These are phyloP conservation scores for Chrysolophus pictus DNA, from an alignment of 2,797 vertebrate genomes.

Conservation along the genomic window DNA sequence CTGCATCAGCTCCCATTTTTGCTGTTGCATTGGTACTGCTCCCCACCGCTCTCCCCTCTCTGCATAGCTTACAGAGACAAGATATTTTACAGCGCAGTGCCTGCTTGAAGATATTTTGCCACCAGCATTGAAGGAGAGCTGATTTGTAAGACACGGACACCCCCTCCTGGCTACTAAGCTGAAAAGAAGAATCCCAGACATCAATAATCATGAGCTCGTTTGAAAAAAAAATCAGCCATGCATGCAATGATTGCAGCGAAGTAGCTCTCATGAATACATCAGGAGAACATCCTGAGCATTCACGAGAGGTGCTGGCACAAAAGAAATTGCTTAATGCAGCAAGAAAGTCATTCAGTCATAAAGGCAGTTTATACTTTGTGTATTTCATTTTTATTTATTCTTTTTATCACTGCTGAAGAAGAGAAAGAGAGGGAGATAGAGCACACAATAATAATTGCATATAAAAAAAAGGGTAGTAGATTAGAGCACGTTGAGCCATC, in stretches of 20 bases:
- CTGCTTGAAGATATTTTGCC: background rate
- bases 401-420: background rate
- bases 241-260: background rate
- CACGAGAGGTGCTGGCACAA: background rate
- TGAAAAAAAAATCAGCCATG: slow-evolving; percentile 4
- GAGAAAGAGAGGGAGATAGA: background rate
- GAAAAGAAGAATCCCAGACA: background rate
- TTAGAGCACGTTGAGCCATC: slow-evolving; percentile 18
- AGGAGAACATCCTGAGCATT: background rate
- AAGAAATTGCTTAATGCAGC: background rate
- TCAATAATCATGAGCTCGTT: background rate
- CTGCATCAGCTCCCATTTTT: background rate
- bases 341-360: background rate
- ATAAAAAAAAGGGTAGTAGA: background rate
- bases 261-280: slow-evolving; percentile 20
- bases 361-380: background rate
- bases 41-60: background rate
- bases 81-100: accelerated
- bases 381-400: background rate
- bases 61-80: background rate
- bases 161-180: slow-evolving; percentile 34
- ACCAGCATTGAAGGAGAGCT: background rate
- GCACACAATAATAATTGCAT: background rate
- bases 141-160: slow-evolving; percentile 41
- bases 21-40: accelerated